Evolutionary conservation across 2,797 vertebrate genomes (phyloP).

Genomic region (Botia kubotai): DNA sequence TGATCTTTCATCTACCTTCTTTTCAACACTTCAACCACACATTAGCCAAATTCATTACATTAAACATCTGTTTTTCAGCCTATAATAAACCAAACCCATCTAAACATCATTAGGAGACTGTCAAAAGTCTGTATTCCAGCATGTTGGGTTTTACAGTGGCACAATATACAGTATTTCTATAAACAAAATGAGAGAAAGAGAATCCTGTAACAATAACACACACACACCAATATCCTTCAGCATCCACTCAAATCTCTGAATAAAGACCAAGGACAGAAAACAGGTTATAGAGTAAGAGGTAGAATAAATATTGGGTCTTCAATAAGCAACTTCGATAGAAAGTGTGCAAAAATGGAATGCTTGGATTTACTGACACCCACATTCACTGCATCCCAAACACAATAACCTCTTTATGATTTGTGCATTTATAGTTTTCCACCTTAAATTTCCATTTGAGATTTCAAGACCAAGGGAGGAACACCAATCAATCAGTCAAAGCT

Average conservation of each 20-base stretch:
- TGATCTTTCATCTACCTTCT: neutral
- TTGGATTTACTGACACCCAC: neutral
- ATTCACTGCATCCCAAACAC: neutral
- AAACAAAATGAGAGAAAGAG: neutral
- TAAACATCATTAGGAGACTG: neutral
- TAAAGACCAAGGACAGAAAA: conserved; percentile 9
- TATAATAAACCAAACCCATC: neutral
- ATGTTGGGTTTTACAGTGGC: conserved; percentile 3
- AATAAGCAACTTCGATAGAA: neutral
- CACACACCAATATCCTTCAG: neutral
- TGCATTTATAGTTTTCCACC: neutral
- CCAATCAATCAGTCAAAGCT: neutral
- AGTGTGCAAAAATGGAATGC: conserved; percentile 12
- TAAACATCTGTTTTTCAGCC: neutral
- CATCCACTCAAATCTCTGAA: conserved; percentile 4
- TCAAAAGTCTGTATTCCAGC: neutral
- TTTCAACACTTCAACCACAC: conserved; percentile 42
- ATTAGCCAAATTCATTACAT: neutral
- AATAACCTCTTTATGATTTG: neutral
- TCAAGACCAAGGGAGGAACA: neutral
- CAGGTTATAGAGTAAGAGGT: conserved; percentile 15
- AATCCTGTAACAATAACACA: conserved; percentile 5
- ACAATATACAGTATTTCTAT: neutral
- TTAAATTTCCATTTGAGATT: neutral
- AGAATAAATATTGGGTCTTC: conserved; percentile 28